Percentiles rank a stretch among this genome's conserved stretches.
Evolutionary conservation across 2,888 invertebrate species (phyloP).

Genomic region (Nineta flava): DNA sequence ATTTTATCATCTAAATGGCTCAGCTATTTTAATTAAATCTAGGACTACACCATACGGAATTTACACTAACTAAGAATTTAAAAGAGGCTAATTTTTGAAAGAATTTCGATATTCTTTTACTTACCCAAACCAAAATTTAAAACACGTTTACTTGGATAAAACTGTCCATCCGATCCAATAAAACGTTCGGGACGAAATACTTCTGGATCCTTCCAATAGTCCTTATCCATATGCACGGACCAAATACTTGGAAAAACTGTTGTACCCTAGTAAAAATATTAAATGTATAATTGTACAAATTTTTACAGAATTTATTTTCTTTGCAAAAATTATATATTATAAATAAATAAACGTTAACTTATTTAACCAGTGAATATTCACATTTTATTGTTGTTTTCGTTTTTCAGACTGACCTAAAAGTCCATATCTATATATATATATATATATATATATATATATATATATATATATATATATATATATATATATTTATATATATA

Average conservation of each 20-base stretch:
- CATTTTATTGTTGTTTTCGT: neutral
- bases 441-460: slow-evolving; percentile 6
- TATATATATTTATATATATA: slow-evolving; percentile 1
- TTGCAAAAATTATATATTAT: neutral
- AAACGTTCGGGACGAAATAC: slow-evolving; percentile 48
- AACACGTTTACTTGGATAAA: slow-evolving; percentile 20
- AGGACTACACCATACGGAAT: too few relatives aligned
- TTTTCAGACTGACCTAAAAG: too few relatives aligned
- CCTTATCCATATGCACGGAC: slow-evolving; percentile 37
- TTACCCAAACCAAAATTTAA: slow-evolving; percentile 28
- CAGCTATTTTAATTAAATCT: too few relatives aligned
- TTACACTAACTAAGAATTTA: too few relatives aligned
- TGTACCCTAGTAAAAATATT: slow-evolving; percentile 18
- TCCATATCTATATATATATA: too few relatives aligned
- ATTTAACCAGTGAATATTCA: neutral
- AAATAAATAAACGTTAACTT: slow-evolving; percentile 13
- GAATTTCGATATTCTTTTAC: too few relatives aligned
- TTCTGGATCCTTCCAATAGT: slow-evolving; percentile 43
- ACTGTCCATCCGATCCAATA: slow-evolving; percentile 25
- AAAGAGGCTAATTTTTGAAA: too few relatives aligned
- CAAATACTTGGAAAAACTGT: slow-evolving; percentile 23
- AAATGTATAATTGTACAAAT: neutral
- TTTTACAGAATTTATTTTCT: neutral
- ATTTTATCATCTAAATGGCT: neutral
- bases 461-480: slow-evolving; percentile 2